Evolutionary conservation across 2,888 invertebrate species (phyloP).

Genomic region (Prosapia bicincta): DNA sequence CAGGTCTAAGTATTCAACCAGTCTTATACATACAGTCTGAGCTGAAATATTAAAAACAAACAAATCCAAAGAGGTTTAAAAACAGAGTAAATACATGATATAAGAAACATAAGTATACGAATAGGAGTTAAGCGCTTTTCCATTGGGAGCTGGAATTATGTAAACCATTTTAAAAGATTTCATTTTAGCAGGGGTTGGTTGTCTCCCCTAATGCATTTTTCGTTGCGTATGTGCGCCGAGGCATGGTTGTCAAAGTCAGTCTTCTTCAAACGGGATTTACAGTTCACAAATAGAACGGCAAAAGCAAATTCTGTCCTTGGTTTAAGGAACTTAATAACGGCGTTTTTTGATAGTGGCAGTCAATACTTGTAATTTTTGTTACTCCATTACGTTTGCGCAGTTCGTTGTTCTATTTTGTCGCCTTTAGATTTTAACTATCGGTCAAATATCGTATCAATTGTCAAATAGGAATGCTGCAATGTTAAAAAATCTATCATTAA

Average conservation of each 20-base stretch:
- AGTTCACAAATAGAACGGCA: neutral
- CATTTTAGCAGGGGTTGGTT: conserved; percentile 24
- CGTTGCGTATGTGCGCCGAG: conserved; percentile 17
- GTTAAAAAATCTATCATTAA: too few relatives aligned
- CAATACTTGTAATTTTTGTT: too few relatives aligned
- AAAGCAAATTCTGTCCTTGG: conserved; percentile 24
- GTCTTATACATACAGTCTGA: too few relatives aligned
- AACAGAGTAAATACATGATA: conserved; percentile 30
- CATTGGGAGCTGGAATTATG: conserved; percentile 34
- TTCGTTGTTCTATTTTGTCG: too few relatives aligned
- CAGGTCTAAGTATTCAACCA: too few relatives aligned
- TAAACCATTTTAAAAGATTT: conserved; percentile 38
- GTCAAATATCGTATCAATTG: too few relatives aligned
- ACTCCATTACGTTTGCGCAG: too few relatives aligned
- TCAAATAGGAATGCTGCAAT: too few relatives aligned
- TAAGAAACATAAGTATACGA: conserved; percentile 19
- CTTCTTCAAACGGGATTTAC: conserved; percentile 25
- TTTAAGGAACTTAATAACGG: conserved; percentile 5
- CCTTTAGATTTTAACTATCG: too few relatives aligned
- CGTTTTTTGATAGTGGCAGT: neutral
- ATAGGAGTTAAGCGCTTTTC: conserved; percentile 26
- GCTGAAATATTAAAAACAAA: conserved; percentile 31
- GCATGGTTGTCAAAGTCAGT: conserved; percentile 28
- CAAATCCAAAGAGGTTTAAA: conserved; percentile 30
- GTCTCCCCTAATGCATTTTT: conserved; percentile 15